phyloP scores from a whole-genome alignment of 2,888 invertebrate genomes.

The Drosophila neotestacea region DNA sequence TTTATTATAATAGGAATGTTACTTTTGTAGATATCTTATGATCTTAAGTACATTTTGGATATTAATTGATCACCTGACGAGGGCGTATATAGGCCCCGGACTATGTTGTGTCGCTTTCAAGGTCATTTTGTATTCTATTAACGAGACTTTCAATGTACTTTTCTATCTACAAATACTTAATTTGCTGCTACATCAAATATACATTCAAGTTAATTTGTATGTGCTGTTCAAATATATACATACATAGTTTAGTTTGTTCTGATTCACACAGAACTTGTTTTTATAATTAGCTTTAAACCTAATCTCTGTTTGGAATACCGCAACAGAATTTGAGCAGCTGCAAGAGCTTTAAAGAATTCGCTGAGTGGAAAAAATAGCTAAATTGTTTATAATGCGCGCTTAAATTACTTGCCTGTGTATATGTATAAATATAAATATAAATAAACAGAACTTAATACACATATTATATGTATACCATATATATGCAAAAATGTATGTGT shows the following conservation, averaged over 20 bases:
- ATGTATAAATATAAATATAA: neutral
- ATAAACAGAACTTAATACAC: neutral
- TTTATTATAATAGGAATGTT: neutral
- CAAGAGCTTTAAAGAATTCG: constrained; percentile 21
- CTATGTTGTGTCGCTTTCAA: neutral
- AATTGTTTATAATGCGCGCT: constrained; percentile 36
- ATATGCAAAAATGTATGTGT: neutral
- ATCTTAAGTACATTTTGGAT: constrained; percentile 8
- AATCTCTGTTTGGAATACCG: constrained; percentile 11
- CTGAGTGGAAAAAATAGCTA: constrained; percentile 12
- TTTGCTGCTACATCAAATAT: constrained; percentile 1
- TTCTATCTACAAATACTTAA: neutral
- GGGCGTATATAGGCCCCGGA: constrained; percentile 26
- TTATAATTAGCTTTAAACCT: constrained; percentile 15
- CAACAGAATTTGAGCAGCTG: constrained; percentile 35
- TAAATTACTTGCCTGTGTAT: constrained; percentile 10
- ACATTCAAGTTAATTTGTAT: neutral
- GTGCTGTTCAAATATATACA: neutral
- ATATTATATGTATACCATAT: constrained; percentile 11
- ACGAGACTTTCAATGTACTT: constrained; percentile 16
- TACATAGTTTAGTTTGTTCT: constrained; percentile 8
- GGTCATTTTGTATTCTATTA: neutral
- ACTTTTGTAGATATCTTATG: constrained; percentile 4
- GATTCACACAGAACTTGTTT: constrained; percentile 13
- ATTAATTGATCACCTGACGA: constrained; percentile 15